These are phyloP conservation scores for Calameuta pallipes DNA, from an alignment of 2,888 invertebrate species.

Conservation along the genomic window DNA sequence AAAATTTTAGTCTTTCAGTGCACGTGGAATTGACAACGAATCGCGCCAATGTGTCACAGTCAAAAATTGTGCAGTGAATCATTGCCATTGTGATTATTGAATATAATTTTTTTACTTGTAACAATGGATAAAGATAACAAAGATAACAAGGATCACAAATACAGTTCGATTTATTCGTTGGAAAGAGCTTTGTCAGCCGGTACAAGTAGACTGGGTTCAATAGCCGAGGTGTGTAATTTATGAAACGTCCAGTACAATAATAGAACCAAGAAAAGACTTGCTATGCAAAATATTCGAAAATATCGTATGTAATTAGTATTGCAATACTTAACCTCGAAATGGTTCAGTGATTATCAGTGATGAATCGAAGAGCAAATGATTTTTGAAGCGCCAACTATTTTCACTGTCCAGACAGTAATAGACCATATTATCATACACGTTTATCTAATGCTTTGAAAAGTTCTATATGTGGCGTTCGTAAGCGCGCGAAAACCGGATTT, in stretches of 20 bases:
- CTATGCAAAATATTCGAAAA: background rate
- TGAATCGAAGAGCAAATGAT: background rate
- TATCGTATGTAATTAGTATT: background rate
- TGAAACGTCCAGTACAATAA: background rate
- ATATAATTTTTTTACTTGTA: background rate
- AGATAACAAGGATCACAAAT: constrained; percentile 30
- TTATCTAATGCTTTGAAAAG: no score
- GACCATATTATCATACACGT: background rate
- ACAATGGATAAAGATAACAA: constrained; percentile 4
- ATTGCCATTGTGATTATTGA: background rate
- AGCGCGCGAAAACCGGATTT: background rate
- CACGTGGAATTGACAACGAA: background rate
- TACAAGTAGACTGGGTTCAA: constrained; percentile 13
- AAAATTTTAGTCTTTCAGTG: background rate
- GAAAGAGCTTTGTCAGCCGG: constrained; percentile 27
- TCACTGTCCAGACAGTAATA: background rate
- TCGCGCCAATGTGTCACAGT: no score
- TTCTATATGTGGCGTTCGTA: background rate
- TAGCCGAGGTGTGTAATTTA: constrained; percentile 33
- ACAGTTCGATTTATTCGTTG: constrained; percentile 39
- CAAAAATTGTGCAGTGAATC: background rate
- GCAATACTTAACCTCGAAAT: background rate
- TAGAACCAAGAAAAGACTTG: background rate
- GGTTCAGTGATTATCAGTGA: background rate
- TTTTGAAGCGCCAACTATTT: background rate